A percentile compares a stretch with the other conserved stretches of the same genome.
Evolutionary conservation across 2,888 invertebrate genomes (phyloP).

Genomic region (Eupeodes latifasciatus): DNA sequence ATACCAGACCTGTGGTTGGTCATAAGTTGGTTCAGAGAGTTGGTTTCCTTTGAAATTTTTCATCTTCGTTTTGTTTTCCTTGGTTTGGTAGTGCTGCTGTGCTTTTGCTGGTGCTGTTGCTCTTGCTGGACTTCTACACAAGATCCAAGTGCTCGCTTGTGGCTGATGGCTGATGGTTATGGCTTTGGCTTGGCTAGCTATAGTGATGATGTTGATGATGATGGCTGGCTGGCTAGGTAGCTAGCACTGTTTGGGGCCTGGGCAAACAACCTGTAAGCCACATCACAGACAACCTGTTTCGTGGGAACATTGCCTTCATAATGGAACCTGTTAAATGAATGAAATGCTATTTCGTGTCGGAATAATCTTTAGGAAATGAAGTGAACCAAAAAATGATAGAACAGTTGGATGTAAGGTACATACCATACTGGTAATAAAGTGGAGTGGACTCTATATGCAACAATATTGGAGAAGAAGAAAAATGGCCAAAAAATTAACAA

Average conservation of each 20-base stretch:
- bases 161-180: neutral
- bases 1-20: neutral
- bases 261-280: slow-evolving; percentile 75
- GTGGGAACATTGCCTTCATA: slow-evolving; percentile 84
- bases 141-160: slow-evolving; percentile 1
- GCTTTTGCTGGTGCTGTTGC: no score
- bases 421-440: neutral
- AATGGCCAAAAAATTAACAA: slow-evolving; percentile 45
- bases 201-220: slow-evolving; percentile 64
- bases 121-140: slow-evolving; percentile 44
- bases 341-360: slow-evolving; percentile 82
- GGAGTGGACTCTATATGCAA: neutral
- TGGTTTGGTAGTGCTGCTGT: neutral
- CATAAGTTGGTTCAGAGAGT: neutral
- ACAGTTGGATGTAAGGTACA: slow-evolving; percentile 40
- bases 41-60: slow-evolving; percentile 15
- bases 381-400: slow-evolving; percentile 72
- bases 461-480: neutral
- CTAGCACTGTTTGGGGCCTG: slow-evolving; percentile 5
- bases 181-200: neutral
- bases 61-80: slow-evolving; percentile 37
- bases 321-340: slow-evolving; percentile 84
- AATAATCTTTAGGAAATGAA: slow-evolving; percentile 76
- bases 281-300: slow-evolving; percentile 82
- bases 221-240: slow-evolving; percentile 39